These are phyloP conservation scores for Lordiphosa fenestrarum DNA, from an alignment of 2,888 invertebrate species.

Conservation along the genomic window DNA sequence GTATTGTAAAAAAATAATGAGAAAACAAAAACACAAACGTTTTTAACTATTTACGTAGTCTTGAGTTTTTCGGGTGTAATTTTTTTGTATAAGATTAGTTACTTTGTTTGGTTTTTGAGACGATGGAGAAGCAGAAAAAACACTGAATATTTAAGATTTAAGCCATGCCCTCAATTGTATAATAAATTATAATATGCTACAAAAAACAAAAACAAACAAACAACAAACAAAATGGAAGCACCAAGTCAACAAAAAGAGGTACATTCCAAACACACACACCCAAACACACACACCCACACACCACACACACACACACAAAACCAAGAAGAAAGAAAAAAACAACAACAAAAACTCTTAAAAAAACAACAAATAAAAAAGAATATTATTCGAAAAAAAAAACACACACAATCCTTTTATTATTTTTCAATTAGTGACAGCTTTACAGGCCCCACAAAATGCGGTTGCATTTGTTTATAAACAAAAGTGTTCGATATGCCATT, in stretches of 20 bases:
- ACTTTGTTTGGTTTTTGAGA: slow-evolving; percentile 62
- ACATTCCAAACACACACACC: slow-evolving; percentile 61
- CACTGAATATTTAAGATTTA: slow-evolving; percentile 63
- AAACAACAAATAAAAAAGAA: slow-evolving; percentile 72
- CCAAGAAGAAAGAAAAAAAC: slow-evolving; percentile 61
- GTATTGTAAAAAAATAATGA: slow-evolving; percentile 32
- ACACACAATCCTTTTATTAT: slow-evolving; percentile 50
- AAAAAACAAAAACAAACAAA: slow-evolving; percentile 31
- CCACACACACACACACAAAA: slow-evolving; percentile 38
- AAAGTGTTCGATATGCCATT: slow-evolving; percentile 70
- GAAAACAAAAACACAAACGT: slow-evolving; percentile 40
- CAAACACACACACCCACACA: slow-evolving; percentile 28
- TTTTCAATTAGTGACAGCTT: slow-evolving; percentile 64
- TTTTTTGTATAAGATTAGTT: slow-evolving; percentile 34
- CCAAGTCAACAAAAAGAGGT: slow-evolving; percentile 65
- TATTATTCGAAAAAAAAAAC: slow-evolving; percentile 69
- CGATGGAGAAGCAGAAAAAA: slow-evolving; percentile 45
- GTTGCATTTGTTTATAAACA: slow-evolving; percentile 36
- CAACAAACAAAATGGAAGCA: slow-evolving; percentile 50
- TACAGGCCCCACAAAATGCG: slow-evolving; percentile 26
- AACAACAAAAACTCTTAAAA: slow-evolving; percentile 48
- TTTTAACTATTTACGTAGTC: slow-evolving; percentile 25
- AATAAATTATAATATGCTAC: slow-evolving; percentile 63
- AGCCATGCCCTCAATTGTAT: slow-evolving; percentile 78
- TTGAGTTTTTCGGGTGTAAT: slow-evolving; percentile 43